Evolutionary conservation across 2,888 invertebrate species (phyloP), one percentile per base, ranked within the genome.

Genomic region (Acanthopleura granulata): DNA sequence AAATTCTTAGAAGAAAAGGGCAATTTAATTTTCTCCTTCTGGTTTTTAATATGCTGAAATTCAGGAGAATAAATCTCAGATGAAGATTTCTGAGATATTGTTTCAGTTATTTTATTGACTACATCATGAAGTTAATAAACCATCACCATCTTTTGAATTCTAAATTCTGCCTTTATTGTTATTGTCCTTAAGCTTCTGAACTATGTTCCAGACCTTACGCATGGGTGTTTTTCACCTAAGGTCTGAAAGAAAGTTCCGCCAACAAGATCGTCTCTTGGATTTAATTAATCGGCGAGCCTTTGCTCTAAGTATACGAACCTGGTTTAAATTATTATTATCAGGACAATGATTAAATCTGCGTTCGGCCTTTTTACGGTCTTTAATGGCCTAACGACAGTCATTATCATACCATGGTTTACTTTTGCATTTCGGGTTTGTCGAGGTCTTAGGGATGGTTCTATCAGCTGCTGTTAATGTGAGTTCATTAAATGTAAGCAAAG

Each of bases 151-250:
- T 27, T 66, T 66, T 27, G 25, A 66, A 27, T 66, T 9, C 15
- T 66, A 27, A 25, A 12, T 14, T 27, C 25, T 27, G 1, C 12
- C 1, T 27, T 22, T 66, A 27, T 22, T 27, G 14, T 27, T 27
- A 6, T 27, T 27, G 29, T 14, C 29, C 25, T 66, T 66, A 27
- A 66, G 16, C 25, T 27, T 22, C 25, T 66, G 66, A 16, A 66
- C 29, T 14, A 66, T 66, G 3, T 66, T 66, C 66, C 66, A 66
- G 18, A 66, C 66, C 25, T 66, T 66, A 27, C 6, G 18, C 66
- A 66, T 66, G 6, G 66, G 66, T 27, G 66, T 66, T 16, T 66
- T 22, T 22, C 12, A 22, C 16, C 3, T 6, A 66, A 66, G 1
- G 16, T 6, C 16, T 6, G 66, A 66, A 16, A 27, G 12, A 66